These are phyloP conservation scores for Drosophila acutilabella DNA, from an alignment of 2,888 invertebrate species.

Conservation along the genomic window DNA sequence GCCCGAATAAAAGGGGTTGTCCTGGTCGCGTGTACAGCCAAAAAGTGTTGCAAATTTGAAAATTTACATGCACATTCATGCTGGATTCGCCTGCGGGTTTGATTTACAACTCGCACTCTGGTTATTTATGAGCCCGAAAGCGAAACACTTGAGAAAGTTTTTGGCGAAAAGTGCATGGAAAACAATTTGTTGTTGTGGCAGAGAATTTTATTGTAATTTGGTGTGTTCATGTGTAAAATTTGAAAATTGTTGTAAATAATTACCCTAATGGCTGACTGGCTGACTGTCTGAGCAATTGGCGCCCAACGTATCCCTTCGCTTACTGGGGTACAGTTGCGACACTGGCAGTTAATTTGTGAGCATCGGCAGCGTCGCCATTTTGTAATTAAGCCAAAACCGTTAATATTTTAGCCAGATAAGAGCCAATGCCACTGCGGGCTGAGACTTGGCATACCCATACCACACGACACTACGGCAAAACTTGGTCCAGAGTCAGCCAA, in stretches of 20 bases:
- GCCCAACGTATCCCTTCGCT: background rate
- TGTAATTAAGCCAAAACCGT: conserved; percentile 81
- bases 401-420: conserved; percentile 79
- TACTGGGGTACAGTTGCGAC: conserved; percentile 44
- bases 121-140: conserved; percentile 65
- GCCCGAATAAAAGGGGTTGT: conserved; percentile 44
- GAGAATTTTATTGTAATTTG: conserved; percentile 65
- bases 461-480: conserved; percentile 48
- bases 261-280: conserved; percentile 72
- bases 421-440: conserved; percentile 38
- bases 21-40: conserved; percentile 72
- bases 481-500: conserved; percentile 56
- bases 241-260: conserved; percentile 81
- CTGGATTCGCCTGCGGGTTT: conserved; percentile 21
- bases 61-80: conserved; percentile 36
- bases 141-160: conserved; percentile 12
- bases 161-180: conserved; percentile 65
- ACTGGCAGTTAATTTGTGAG: conserved; percentile 74
- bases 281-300: conserved; percentile 2
- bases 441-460: conserved; percentile 9
- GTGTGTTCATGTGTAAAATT: conserved; percentile 78
- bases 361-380: conserved; percentile 63
- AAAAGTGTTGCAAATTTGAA: conserved; percentile 66
- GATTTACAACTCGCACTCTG: conserved; percentile 71
- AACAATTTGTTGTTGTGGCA: conserved; percentile 59